Evolutionary conservation across 2,888 invertebrate species (phyloP).

Genomic region (Acleris emargana): DNA sequence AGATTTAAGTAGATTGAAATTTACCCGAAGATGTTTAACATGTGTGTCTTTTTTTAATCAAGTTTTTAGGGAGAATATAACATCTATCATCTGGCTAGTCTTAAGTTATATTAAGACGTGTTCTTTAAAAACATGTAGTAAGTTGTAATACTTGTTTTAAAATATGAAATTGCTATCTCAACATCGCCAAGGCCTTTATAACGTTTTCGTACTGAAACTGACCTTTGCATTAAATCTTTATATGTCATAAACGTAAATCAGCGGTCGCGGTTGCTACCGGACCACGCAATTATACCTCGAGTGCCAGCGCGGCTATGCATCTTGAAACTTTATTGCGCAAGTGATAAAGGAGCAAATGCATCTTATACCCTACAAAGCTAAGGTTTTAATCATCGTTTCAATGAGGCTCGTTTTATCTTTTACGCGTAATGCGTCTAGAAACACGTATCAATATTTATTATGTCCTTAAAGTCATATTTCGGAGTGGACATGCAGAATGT

Average conservation of each 20-base stretch:
- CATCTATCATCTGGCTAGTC: no score
- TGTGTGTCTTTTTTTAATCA: neutral
- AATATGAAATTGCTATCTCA: no score
- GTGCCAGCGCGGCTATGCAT: slow-evolving; percentile 8
- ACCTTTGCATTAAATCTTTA: slow-evolving; percentile 1
- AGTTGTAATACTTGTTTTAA: no score
- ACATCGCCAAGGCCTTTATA: no score
- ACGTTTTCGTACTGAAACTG: neutral
- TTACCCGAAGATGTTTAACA: neutral
- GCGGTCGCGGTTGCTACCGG: slow-evolving; percentile 23
- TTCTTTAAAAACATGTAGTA: neutral
- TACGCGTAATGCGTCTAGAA: neutral
- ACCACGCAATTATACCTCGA: slow-evolving; percentile 32
- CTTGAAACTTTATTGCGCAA: slow-evolving; percentile 20
- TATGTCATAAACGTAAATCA: slow-evolving; percentile 24
- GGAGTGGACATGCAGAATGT: no score
- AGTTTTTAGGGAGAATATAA: no score
- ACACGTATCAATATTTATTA: neutral
- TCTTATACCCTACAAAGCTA: no score
- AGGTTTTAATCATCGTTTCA: no score
- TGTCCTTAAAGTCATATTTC: no score
- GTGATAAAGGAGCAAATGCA: no score
- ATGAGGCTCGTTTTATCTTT: neutral
- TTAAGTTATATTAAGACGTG: neutral
- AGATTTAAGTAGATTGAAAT: neutral